These are phyloP conservation scores for Griposia aprilina DNA, from an alignment of 2,888 invertebrate genomes.

Conservation along the genomic window DNA sequence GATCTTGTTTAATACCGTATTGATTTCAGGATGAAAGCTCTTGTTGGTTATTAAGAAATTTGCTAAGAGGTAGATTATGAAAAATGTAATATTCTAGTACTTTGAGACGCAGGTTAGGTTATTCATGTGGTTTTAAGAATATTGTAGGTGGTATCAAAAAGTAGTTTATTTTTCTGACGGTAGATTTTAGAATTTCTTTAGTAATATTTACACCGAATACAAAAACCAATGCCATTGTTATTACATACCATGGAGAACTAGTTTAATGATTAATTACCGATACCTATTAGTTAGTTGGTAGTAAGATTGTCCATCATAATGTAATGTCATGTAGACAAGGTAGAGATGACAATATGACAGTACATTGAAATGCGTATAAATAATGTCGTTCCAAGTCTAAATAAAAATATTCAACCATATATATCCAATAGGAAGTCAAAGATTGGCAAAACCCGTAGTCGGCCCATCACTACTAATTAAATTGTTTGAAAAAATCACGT, in stretches of 20 bases:
- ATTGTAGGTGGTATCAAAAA: not conserved
- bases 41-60: conserved; percentile 39
- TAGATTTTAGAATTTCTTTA: not conserved
- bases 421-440: too few relatives aligned
- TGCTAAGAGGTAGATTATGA: conserved; percentile 17
- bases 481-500: too few relatives aligned
- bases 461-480: too few relatives aligned
- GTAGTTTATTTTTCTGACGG: conserved; percentile 13
- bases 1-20: conserved; percentile 55
- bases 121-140: not conserved
- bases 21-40: conserved; percentile 35
- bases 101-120: not conserved
- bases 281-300: not conserved
- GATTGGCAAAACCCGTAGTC: too few relatives aligned
- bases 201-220: not conserved
- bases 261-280: not conserved
- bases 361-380: too few relatives aligned
- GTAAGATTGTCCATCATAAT: not conserved
- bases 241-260: not conserved
- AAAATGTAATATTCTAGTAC: conserved; percentile 13
- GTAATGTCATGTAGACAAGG: too few relatives aligned
- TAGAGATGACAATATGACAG: too few relatives aligned
- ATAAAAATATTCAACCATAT: too few relatives aligned
- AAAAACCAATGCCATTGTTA: not conserved
- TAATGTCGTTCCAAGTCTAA: too few relatives aligned